phyloP scores from a whole-genome alignment of 2,797 vertebrate genomes.

The Mionectes olivaceus region DNA sequence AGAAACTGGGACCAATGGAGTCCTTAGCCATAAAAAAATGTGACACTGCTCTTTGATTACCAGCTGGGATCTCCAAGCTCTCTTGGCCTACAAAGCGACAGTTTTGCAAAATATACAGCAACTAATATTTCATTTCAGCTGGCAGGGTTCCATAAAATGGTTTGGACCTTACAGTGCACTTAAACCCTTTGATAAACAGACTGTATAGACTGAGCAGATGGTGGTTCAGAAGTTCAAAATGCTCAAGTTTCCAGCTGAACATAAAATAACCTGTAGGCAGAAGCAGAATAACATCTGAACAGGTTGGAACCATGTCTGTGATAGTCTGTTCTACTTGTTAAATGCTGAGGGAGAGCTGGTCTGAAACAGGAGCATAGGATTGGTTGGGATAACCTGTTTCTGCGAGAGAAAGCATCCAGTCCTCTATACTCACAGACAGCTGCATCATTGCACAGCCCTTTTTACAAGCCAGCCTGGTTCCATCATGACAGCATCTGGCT shows the following conservation, averaged over 20 bases:
- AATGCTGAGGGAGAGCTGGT: not conserved
- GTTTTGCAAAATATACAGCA: constrained; percentile 53
- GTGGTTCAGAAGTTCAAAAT: constrained; percentile 66
- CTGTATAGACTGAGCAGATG: constrained; percentile 60
- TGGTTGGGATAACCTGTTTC: not conserved
- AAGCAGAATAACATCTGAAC: constrained; percentile 62
- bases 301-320: constrained; percentile 33
- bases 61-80: constrained; percentile 34
- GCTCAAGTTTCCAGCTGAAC: constrained; percentile 50
- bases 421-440: not conserved
- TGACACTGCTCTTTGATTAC: constrained; percentile 30
- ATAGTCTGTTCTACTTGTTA: constrained; percentile 29
- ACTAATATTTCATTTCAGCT: constrained; percentile 67
- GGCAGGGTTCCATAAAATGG: constrained; percentile 53
- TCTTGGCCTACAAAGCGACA: constrained; percentile 45
- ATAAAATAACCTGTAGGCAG: constrained; percentile 58
- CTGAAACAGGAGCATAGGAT: not conserved
- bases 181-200: constrained; percentile 47
- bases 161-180: constrained; percentile 58
- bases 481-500: not conserved
- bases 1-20: constrained; percentile 12
- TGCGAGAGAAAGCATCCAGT: not conserved
- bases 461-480: constrained; percentile 5
- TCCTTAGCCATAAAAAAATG: constrained; percentile 54
- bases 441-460: not conserved